These are phyloP conservation scores for Zeuzera pyrina DNA, from an alignment of 2,888 invertebrate genomes.

Conservation along the genomic window DNA sequence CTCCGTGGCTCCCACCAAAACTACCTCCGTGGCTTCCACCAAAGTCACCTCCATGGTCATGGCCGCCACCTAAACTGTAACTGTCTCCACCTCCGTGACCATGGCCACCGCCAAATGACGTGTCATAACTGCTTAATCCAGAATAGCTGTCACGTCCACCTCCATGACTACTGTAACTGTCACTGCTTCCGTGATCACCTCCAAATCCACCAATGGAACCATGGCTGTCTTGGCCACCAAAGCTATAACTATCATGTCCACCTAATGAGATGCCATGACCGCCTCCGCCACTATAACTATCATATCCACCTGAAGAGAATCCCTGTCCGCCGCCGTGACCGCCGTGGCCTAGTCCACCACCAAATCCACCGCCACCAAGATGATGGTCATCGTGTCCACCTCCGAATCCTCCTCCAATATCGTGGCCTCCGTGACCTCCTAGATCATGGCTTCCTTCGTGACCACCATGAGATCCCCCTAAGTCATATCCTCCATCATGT, in stretches of 20 bases:
- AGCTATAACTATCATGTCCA: slow-evolving; percentile 15
- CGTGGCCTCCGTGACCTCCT: slow-evolving; percentile 11
- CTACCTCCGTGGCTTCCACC: slow-evolving; percentile 13
- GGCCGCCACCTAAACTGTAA: slow-evolving; percentile 3
- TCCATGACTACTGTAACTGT: slow-evolving; percentile 11
- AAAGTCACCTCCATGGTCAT: slow-evolving; percentile 3
- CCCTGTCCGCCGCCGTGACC: slow-evolving; percentile 21
- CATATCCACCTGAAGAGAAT: slow-evolving; percentile 12
- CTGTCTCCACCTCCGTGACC: slow-evolving; percentile 1
- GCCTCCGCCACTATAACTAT: slow-evolving; percentile 10
- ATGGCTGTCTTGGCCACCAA: neutral
- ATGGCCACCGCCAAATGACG: slow-evolving; percentile 5
- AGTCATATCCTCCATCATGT: slow-evolving; percentile 14
- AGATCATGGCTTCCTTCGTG: slow-evolving; percentile 12
- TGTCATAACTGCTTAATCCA: slow-evolving; percentile 1
- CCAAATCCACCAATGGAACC: slow-evolving; percentile 7
- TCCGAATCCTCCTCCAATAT: slow-evolving; percentile 20
- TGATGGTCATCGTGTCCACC: slow-evolving; percentile 19
- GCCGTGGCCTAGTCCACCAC: slow-evolving; percentile 10
- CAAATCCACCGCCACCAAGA: slow-evolving; percentile 11
- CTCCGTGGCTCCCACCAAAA: slow-evolving; percentile 12
- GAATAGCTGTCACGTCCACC: slow-evolving; percentile 5
- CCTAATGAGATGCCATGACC: no score
- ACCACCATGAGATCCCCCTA: slow-evolving; percentile 12
- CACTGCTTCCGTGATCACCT: slow-evolving; percentile 7